Conservation (phyloP, 2,113 vertebrate species). For the Rhinoderma darwinii region DNA sequence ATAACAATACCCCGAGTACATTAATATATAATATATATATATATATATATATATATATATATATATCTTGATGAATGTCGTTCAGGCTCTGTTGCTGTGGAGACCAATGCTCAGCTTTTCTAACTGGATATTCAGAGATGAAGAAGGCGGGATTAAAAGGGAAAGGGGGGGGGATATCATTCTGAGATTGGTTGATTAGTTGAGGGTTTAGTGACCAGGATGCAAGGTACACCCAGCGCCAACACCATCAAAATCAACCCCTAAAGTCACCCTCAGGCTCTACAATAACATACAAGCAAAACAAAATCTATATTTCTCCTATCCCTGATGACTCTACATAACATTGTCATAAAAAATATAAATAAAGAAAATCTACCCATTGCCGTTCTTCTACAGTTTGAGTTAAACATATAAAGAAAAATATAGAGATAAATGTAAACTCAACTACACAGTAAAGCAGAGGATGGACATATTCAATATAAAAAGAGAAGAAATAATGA, state of each 20-base stretch:
- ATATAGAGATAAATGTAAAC: not conserved
- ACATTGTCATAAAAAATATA: too few species aligned
- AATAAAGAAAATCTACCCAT: not conserved
- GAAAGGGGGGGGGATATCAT: not conserved
- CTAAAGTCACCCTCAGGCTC: conserved; percentile 10
- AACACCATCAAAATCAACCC: not conserved
- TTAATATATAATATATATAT: not conserved
- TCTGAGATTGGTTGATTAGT: not conserved
- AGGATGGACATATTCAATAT: not conserved
- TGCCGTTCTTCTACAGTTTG: not conserved
- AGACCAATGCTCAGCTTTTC: conserved; percentile 29
- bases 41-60: conserved; percentile 21
- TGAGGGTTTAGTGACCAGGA: not conserved
- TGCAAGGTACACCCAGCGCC: conserved; percentile 8
- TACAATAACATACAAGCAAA: not conserved
- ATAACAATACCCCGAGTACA: conserved; percentile 24
- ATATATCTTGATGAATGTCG: conserved; percentile 45
- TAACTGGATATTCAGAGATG: conserved; percentile 40
- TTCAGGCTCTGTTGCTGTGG: conserved; percentile 55
- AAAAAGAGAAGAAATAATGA: not conserved
- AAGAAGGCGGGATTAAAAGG: conserved; percentile 35
- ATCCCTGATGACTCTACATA: not conserved
- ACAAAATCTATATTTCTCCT: not conserved
- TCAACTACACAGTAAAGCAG: too few species aligned
- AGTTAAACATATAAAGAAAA: not conserved